Evolutionary conservation across 1,140 invertebrate species (phyloP).

Genomic region (Ips nitidus): DNA sequence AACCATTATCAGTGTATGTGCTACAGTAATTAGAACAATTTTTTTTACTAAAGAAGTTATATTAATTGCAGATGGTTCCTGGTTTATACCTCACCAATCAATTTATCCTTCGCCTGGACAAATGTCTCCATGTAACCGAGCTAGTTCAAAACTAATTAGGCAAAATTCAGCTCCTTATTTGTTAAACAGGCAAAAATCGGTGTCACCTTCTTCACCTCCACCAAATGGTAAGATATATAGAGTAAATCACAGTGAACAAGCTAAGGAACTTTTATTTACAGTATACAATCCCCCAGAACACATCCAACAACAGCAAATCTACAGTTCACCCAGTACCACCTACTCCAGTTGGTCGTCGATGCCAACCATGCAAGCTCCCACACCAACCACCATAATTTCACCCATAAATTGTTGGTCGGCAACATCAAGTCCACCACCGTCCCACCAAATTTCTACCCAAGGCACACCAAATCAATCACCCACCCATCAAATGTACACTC

Average conservation of each 20-base stretch:
- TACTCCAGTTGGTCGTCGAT: slow-evolving; percentile 48
- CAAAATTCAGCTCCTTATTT: slow-evolving; percentile 51
- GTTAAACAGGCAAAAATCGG: slow-evolving; percentile 47
- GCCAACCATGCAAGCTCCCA: slow-evolving; percentile 46
- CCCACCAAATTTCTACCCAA: slow-evolving; percentile 47
- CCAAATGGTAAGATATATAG: slow-evolving; percentile 44
- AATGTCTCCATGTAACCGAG: slow-evolving; percentile 41
- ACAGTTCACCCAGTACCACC: slow-evolving; percentile 42
- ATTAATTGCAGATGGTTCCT: slow-evolving; percentile 49
- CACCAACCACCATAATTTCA: slow-evolving; percentile 45
- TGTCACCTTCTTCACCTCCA: slow-evolving; percentile 46
- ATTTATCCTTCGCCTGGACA: slow-evolving; percentile 48
- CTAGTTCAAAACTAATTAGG: slow-evolving; percentile 41
- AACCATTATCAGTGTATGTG: slow-evolving; percentile 23
- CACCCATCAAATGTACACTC: slow-evolving; percentile 49
- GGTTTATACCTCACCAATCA: slow-evolving; percentile 53
- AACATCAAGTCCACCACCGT: slow-evolving; percentile 49
- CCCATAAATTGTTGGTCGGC: slow-evolving; percentile 51
- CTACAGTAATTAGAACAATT: not conserved
- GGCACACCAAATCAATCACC: slow-evolving; percentile 50
- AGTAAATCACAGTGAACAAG: not conserved
- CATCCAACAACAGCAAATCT: slow-evolving; percentile 46
- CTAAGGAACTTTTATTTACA: slow-evolving; percentile 20
- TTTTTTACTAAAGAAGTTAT: not conserved
- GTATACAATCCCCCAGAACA: slow-evolving; percentile 51